These are phyloP conservation scores for Leptosomus discolor DNA, from an alignment of 2,113 vertebrate species.

Conservation along the genomic window DNA sequence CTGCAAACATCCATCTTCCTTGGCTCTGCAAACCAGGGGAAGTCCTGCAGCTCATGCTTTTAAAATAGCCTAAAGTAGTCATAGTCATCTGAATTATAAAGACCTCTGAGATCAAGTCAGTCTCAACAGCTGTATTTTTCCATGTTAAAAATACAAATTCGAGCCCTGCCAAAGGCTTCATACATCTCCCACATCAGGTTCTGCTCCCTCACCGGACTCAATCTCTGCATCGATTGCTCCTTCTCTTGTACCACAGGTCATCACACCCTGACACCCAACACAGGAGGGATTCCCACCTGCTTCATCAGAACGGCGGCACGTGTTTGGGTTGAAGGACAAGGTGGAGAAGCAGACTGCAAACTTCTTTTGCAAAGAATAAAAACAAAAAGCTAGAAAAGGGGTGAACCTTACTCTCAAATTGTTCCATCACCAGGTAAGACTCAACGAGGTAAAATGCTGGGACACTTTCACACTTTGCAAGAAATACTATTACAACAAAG, in stretches of 20 bases:
- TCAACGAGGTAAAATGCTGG: not conserved
- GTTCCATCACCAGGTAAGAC: not conserved
- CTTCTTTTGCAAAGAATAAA: not conserved
- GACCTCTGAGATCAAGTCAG: not conserved
- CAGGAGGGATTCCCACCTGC: not conserved
- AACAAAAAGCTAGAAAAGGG: not conserved
- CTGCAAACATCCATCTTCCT: not conserved
- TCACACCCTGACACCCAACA: not conserved
- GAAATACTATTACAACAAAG: not conserved
- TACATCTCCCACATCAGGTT: not conserved
- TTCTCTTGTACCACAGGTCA: not conserved
- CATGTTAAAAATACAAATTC: not conserved
- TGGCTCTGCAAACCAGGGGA: not conserved
- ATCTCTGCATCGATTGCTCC: not conserved
- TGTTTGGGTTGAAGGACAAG: not conserved
- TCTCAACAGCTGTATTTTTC: not conserved
- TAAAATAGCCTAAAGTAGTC: not conserved
- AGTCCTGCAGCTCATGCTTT: not conserved
- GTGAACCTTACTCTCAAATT: not conserved
- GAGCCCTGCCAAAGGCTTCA: not conserved
- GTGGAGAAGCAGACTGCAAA: not conserved
- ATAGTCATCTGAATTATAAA: constrained; percentile 1
- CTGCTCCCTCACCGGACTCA: not conserved
- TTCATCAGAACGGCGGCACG: not conserved
- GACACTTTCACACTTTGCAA: not conserved